Base-by-base conservation (phyloP, 2,888 invertebrate genomes). In the Thymelicus lineola region DNA sequence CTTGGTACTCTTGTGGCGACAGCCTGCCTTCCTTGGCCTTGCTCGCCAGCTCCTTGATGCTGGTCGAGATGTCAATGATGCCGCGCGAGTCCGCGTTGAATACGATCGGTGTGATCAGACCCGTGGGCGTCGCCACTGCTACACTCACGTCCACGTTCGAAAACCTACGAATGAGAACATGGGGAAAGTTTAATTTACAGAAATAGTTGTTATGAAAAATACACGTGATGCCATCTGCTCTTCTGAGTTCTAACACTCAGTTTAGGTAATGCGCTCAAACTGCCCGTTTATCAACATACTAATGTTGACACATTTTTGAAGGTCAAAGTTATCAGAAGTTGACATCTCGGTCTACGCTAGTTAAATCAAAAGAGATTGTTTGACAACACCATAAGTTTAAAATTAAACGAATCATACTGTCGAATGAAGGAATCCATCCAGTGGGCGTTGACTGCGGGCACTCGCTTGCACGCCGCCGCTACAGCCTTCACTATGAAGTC, bases 51-150 rank as follows among this genome's bases (percentile, higher is more conserved):
- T 94, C 93, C 87, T 97, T 97, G 58, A 98, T 96, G 75, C 96
- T 96, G 74, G 94, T 94, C 69, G 97, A 97, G 75, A 99, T 98
- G 76, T 97, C 96, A 57, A 96, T 91, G 69, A 99, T 93, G 17
- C 99, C 99, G 88, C 98, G 98, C 57, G 96, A 95, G 84, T 99
- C 98, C 0, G 98, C 99, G 82, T 96, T 95, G 87, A 97, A 97
- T 14, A 99, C 95, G 77, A 99, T 99, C 1, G 99, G 99, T 1
- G 99, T 99, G 73, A 99, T 99, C 10, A 99, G 95, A 0, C 99
- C 99, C 73, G 95, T 95, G 6, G 98, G 98, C 0, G 99, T 99
- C 72, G 98, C 98, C 6, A 99, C 99, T 0, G 99, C 99, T 71
- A 99, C 98, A 80, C 97, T 98, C 1, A 99, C 97, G 87, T 99